phyloP scores from a whole-genome alignment of 2,113 vertebrate genomes.

The Pterocles burchelli region DNA sequence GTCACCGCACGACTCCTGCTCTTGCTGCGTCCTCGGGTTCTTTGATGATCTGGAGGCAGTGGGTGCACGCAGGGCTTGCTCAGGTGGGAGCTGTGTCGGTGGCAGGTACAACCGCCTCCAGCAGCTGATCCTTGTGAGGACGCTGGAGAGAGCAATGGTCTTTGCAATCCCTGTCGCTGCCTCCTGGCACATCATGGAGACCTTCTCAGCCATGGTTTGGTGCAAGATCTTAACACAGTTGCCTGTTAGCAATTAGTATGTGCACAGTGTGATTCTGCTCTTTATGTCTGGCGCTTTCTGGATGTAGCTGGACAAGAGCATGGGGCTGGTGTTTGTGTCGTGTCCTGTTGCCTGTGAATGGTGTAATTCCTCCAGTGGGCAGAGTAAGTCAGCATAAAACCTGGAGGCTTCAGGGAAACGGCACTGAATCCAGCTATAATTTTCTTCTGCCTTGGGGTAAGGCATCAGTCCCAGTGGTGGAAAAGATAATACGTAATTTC shows the following conservation, averaged over 20 bases:
- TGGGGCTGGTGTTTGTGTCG: too few species aligned
- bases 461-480: not conserved
- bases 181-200: not conserved
- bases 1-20: rapidly evolving
- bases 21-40: not conserved
- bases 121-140: not conserved
- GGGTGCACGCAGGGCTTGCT: not conserved
- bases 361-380: not conserved
- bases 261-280: not conserved
- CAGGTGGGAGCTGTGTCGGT: not conserved
- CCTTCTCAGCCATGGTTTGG: not conserved
- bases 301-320: not conserved
- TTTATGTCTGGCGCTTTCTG: not conserved
- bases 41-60: not conserved
- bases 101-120: not conserved
- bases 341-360: not conserved
- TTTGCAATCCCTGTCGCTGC: not conserved
- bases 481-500: not conserved
- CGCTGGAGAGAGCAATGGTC: not conserved
- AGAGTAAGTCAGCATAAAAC: not conserved
- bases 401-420: not conserved
- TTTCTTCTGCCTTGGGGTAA: not conserved
- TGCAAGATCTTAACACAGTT: not conserved
- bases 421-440: not conserved
- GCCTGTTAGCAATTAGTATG: not conserved